Conservation (phyloP, 2,113 vertebrate genomes). For the Notothenia coriiceps region DNA sequence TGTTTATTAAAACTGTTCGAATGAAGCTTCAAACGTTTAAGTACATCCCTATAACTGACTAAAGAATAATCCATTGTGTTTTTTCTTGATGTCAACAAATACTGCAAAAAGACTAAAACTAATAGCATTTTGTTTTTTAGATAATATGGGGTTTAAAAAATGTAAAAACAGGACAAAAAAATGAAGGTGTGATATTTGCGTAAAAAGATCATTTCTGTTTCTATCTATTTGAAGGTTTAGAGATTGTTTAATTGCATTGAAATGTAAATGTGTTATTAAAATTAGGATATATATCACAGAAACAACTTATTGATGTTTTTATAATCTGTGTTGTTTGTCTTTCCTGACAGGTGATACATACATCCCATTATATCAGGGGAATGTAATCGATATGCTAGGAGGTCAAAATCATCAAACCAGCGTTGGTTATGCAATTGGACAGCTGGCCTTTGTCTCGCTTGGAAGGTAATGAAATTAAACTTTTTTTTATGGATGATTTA, state of each 20-base stretch:
- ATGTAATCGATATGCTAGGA: slow-evolving; percentile 85
- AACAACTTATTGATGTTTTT: not conserved
- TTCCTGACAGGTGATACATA: slow-evolving; percentile 77
- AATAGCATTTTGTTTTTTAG: too few species aligned
- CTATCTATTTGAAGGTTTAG: not conserved
- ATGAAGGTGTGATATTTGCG: too few species aligned
- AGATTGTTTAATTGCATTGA: not conserved
- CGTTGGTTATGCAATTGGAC: slow-evolving; percentile 75
- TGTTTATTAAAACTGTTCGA: too few species aligned
- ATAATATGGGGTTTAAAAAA: too few species aligned
- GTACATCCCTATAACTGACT: too few species aligned
- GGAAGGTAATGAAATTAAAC: slow-evolving; percentile 83
- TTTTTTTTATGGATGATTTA: not conserved
- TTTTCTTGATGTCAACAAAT: too few species aligned
- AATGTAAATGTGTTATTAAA: not conserved
- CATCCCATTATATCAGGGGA: slow-evolving; percentile 84
- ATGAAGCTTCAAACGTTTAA: too few species aligned
- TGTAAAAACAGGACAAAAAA: too few species aligned
- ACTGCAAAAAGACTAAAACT: too few species aligned
- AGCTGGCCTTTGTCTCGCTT: slow-evolving; percentile 81
- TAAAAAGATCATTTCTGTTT: not conserved
- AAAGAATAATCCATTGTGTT: too few species aligned
- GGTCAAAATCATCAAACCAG: slow-evolving; percentile 50
- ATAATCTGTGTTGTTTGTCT: not conserved
- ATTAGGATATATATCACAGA: not conserved